Conservation (phyloP, 2,797 vertebrate species). For the Sebastes itinus region DNA sequence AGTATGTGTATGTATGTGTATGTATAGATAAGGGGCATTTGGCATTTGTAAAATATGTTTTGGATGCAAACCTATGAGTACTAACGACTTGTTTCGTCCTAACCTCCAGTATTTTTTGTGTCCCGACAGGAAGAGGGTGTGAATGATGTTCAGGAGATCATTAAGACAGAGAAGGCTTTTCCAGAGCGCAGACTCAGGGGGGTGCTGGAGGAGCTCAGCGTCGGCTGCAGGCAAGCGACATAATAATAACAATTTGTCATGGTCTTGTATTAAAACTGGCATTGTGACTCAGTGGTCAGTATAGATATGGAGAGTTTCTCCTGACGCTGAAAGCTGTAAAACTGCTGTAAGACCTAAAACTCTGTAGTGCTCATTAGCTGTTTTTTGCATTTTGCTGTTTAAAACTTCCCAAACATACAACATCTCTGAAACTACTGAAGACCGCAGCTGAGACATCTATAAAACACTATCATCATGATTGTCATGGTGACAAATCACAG, state of each 20-base stretch:
- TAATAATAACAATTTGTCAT: constrained; percentile 13
- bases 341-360: background rate
- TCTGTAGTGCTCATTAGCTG: background rate
- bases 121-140: constrained; percentile 91
- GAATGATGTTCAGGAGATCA: constrained; percentile 96
- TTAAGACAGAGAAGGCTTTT: constrained; percentile 95
- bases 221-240: constrained; percentile 87
- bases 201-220: constrained; percentile 92
- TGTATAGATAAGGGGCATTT: background rate
- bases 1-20: background rate
- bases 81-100: background rate
- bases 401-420: background rate
- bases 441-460: background rate
- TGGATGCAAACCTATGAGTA: background rate
- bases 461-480: constrained; percentile 9
- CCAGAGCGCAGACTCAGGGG: constrained; percentile 94
- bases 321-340: background rate
- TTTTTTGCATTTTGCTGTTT: background rate
- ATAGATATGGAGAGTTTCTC: background rate
- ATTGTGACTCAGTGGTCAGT: background rate
- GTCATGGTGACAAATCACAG: background rate
- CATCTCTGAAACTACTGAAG: background rate
- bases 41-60: background rate
- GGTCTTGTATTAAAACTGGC: background rate
- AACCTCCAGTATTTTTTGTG: constrained; percentile 1